Evolutionary conservation across 2,113 vertebrate genomes (phyloP).

Genomic region (Oreotrochilus melanogaster): DNA sequence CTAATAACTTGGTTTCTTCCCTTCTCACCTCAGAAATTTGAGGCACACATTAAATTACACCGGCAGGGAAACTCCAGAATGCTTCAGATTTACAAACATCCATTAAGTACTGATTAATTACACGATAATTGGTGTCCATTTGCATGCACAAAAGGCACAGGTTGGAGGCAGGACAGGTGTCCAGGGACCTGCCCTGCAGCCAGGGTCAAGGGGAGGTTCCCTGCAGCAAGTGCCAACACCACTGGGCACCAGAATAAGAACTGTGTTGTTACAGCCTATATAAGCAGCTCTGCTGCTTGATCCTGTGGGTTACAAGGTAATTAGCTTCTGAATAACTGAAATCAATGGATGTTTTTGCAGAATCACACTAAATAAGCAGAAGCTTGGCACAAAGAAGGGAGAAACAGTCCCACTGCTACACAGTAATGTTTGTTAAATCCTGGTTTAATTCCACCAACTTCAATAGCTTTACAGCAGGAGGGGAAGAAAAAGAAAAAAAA

Average conservation of each 20-base stretch:
- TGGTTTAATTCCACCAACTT: constrained; percentile 18
- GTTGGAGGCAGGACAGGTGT: not conserved
- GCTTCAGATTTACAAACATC: not conserved
- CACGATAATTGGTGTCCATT: not conserved
- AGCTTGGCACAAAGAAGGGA: not conserved
- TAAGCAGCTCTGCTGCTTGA: constrained; percentile 13
- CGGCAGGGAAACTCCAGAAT: not conserved
- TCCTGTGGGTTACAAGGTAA: constrained; percentile 23
- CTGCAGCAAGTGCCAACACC: constrained; percentile 5
- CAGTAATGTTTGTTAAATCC: not conserved
- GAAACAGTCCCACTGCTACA: not conserved
- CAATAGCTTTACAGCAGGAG: not conserved
- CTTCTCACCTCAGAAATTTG: not conserved
- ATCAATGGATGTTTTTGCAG: constrained; percentile 45
- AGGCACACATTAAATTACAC: not conserved
- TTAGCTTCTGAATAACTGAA: constrained; percentile 45
- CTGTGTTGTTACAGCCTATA: not conserved
- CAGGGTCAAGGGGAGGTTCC: not conserved
- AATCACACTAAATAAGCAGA: constrained; percentile 19
- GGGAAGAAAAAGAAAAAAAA: no score
- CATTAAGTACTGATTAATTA: not conserved
- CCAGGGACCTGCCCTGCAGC: not conserved
- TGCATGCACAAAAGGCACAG: not conserved
- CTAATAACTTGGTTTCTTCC: not conserved
- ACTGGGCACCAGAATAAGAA: not conserved